These are phyloP conservation scores for Myripristis jacobus DNA, from an alignment of 2,797 vertebrate genomes.

Conservation along the genomic window DNA sequence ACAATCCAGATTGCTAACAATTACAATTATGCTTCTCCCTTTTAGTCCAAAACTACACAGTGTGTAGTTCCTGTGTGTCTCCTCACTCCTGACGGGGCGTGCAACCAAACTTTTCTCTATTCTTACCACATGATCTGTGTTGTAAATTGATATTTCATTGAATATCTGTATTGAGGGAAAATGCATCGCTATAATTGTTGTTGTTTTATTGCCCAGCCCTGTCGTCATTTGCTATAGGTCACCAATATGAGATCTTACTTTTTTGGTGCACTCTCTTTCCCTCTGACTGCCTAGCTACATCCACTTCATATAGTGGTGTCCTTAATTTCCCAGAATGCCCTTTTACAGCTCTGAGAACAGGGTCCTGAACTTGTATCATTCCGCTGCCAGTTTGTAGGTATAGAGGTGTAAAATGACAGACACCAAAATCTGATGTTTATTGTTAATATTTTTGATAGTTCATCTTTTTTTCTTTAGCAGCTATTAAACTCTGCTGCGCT, in stretches of 20 bases:
- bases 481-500: slow-evolving; percentile 12
- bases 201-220: too few relatives aligned
- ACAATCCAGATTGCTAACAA: too few relatives aligned
- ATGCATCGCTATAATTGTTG: too few relatives aligned
- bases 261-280: not conserved
- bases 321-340: too few relatives aligned
- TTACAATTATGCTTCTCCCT: too few relatives aligned
- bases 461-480: not conserved
- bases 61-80: too few relatives aligned
- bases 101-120: too few relatives aligned
- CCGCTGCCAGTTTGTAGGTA: not conserved
- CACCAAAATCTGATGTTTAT: not conserved
- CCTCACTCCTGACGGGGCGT: too few relatives aligned
- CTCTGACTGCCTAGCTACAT: not conserved
- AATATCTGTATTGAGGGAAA: too few relatives aligned
- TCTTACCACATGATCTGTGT: too few relatives aligned
- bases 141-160: too few relatives aligned
- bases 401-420: slow-evolving; percentile 3
- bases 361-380: not conserved
- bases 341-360: not conserved
- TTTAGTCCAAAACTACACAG: too few relatives aligned
- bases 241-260: not conserved
- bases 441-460: slow-evolving; percentile 4
- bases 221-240: not conserved
- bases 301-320: not conserved